These are phyloP conservation scores for Notospermus geniculatus DNA, from an alignment of 1,140 invertebrate genomes.

Conservation along the genomic window DNA sequence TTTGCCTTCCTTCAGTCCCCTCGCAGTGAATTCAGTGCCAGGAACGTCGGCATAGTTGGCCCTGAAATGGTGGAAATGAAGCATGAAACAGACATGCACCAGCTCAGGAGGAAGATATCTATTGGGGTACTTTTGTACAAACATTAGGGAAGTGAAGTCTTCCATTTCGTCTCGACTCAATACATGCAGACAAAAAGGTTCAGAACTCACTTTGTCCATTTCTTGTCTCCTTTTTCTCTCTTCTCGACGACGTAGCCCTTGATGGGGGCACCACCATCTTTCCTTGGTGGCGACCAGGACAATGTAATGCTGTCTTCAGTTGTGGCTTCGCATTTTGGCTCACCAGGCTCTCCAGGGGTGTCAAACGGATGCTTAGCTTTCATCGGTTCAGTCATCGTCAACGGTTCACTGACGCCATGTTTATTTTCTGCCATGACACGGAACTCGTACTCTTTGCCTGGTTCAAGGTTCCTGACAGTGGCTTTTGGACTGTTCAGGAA, in stretches of 20 bases:
- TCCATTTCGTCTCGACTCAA: no score
- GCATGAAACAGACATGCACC: no score
- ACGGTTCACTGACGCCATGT: conserved; percentile 91
- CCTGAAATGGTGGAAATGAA: conserved; percentile 32
- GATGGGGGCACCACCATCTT: conserved; percentile 74
- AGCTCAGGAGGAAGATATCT: no score
- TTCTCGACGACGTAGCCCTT: conserved; percentile 90
- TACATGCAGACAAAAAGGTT: not conserved
- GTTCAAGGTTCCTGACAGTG: conserved; percentile 84
- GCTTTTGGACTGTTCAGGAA: conserved; percentile 86
- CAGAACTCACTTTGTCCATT: conserved; percentile 53
- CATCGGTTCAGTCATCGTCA: conserved; percentile 81
- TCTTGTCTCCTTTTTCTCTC: conserved; percentile 70
- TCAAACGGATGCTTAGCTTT: conserved; percentile 94
- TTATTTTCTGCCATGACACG: conserved; percentile 96
- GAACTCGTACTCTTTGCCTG: conserved; percentile 94
- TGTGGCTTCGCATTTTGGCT: conserved; percentile 80
- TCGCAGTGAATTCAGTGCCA: conserved; percentile 70
- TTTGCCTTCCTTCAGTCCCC: conserved; percentile 87
- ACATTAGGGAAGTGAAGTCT: no score
- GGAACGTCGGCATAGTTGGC: conserved; percentile 39
- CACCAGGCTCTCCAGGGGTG: conserved; percentile 84
- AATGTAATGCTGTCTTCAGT: conserved; percentile 92
- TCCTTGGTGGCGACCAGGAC: conserved; percentile 86
- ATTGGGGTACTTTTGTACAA: no score